Evolutionary conservation across 2,888 invertebrate species (phyloP).

Genomic region (Lepidocyrtinus sp.): DNA sequence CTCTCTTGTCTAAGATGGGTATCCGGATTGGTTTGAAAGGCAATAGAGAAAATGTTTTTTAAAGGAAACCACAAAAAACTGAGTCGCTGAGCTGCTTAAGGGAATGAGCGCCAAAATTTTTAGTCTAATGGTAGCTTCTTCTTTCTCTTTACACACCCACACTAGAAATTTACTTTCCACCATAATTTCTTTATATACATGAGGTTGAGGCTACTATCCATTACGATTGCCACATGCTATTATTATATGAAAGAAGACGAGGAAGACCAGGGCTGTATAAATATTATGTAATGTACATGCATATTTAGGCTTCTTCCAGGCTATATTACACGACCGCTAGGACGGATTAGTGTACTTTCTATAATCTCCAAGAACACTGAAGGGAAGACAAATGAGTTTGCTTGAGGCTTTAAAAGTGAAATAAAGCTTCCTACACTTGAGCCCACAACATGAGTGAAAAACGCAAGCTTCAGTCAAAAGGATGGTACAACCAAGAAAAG

Average conservation of each 20-base stretch:
- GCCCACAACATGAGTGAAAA: slow-evolving; percentile 48
- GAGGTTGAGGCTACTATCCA: too few species aligned
- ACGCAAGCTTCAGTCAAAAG: slow-evolving; percentile 4
- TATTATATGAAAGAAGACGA: too few species aligned
- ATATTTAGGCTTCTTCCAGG: too few species aligned
- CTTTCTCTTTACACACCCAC: too few species aligned
- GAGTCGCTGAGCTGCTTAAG: slow-evolving; percentile 11
- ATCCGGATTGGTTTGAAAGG: background rate
- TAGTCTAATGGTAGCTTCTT: too few species aligned
- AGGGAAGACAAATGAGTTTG: slow-evolving; percentile 60
- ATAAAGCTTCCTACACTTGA: slow-evolving; percentile 58
- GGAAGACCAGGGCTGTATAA: too few species aligned
- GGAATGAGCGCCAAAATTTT: slow-evolving; percentile 17
- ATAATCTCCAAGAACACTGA: slow-evolving; percentile 55
- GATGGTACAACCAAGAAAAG: slow-evolving; percentile 8
- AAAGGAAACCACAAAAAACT: background rate
- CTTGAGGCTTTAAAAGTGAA: slow-evolving; percentile 60
- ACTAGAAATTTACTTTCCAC: too few species aligned
- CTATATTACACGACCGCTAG: too few species aligned
- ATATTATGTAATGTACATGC: too few species aligned
- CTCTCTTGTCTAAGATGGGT: too few species aligned
- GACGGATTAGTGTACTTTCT: slow-evolving; percentile 55
- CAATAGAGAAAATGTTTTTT: background rate
- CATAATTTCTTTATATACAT: too few species aligned
- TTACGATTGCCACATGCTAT: too few species aligned